Percentiles rank a stretch among this genome's conserved stretches.
phyloP scores from a whole-genome alignment of 2,797 vertebrate genomes.

The Tinamus major region DNA sequence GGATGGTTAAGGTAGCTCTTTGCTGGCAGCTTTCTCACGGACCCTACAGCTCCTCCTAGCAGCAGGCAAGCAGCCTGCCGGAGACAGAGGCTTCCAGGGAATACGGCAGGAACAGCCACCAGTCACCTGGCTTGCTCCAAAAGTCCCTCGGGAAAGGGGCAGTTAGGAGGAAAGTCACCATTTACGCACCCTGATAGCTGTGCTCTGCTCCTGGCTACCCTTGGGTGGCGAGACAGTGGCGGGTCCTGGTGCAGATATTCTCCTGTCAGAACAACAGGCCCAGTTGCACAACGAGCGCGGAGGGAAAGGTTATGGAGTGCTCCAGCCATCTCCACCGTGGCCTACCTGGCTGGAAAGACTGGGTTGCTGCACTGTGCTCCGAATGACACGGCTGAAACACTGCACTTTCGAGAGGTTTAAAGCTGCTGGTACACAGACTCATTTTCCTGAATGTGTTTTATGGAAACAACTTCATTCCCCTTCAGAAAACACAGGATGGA shows the following conservation, averaged over 20 bases:
- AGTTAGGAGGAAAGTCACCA: neutral
- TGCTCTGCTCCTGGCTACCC: neutral
- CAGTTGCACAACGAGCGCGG: neutral
- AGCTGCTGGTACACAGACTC: neutral
- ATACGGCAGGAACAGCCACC: no score
- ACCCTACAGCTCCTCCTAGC: neutral
- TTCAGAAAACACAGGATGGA: neutral
- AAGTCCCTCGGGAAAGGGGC: neutral
- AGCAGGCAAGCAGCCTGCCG: accelerated
- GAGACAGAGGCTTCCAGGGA: neutral
- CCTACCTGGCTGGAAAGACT: neutral
- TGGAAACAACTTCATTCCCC: neutral
- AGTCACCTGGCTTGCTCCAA: neutral
- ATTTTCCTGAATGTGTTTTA: neutral
- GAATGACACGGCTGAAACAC: neutral
- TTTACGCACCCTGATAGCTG: neutral
- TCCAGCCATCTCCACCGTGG: neutral
- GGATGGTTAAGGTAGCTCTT: neutral
- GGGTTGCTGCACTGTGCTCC: neutral
- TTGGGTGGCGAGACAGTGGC: neutral
- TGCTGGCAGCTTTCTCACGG: neutral
- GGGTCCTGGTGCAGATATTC: neutral
- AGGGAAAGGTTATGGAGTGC: neutral
- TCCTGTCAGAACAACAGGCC: neutral
- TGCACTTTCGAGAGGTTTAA: neutral